Evolutionary conservation across 2,113 vertebrate species (phyloP).

Genomic region (Chrysochloris asiatica): DNA sequence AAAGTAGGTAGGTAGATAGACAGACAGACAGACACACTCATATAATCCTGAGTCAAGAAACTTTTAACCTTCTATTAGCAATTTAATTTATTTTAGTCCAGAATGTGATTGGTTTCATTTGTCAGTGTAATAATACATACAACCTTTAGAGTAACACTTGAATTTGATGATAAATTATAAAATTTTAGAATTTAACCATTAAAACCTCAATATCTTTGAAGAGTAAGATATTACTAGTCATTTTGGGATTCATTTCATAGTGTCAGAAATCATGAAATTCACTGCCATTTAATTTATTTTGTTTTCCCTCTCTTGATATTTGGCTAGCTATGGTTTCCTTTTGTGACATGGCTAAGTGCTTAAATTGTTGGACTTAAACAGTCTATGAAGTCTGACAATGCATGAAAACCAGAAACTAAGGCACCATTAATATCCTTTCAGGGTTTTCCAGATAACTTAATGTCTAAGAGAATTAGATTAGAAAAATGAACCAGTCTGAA

Average conservation of each 20-base stretch:
- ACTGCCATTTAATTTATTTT: conserved; percentile 27
- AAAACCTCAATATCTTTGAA: conserved; percentile 9
- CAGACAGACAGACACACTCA: not conserved
- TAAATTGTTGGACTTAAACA: conserved; percentile 43
- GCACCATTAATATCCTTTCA: conserved; percentile 48
- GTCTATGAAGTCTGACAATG: conserved; percentile 46
- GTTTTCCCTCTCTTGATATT: conserved; percentile 39
- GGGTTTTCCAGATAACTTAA: conserved; percentile 67
- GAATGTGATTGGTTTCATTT: not conserved
- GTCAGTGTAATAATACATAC: not conserved
- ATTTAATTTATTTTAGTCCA: not conserved
- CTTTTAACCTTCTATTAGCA: not conserved
- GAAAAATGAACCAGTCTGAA: conserved; percentile 56
- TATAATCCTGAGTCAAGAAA: not conserved
- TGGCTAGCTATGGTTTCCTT: not conserved
- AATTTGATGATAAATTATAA: not conserved
- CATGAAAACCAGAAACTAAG: conserved; percentile 10
- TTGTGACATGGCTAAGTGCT: conserved; percentile 32
- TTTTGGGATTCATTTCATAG: not conserved
- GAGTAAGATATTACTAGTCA: not conserved
- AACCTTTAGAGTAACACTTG: not conserved
- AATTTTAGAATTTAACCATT: not conserved
- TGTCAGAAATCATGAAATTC: conserved; percentile 40
- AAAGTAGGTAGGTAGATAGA: not conserved
- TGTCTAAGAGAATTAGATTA: conserved; percentile 59